Base-by-base conservation (phyloP, 2,888 invertebrate genomes). In the Ernsta delagoae region DNA sequence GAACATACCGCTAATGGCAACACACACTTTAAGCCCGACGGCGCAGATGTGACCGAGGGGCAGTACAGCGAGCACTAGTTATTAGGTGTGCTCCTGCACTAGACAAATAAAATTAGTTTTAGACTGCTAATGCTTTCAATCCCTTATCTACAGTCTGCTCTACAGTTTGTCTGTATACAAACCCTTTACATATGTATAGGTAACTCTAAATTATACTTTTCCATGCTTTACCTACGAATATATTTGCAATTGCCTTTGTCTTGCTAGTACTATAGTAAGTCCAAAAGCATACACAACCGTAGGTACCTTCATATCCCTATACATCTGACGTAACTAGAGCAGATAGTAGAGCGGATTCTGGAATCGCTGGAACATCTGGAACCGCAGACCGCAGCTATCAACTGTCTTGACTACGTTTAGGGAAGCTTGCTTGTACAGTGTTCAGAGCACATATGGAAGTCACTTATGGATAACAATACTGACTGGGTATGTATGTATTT, bases 1-100 rank as follows among this genome's bases (percentile, higher is more conserved):
- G 34, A n/a, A n/a, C n/a, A 31, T n/a, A 36, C 36, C 56, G 36
- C 57, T 57, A 57, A 57, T 57, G 57, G 57, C 34, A 57, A n/a
- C 36, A 57, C 57, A 36, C 12, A 57, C 57, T 57, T 12, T 12
- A 7, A 12, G 9, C 57, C 34, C n/a, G 34, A n/a, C 36, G 5
- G 36, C 57, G 9, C 57, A 57, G 57, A 36, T 57, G 57, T 36
- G 57, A 1, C 57, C 36, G 12, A 57, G 57, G 36, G 57, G n/a
- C 50, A 50, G 50, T 50, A 7, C 8, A n/a, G 50, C 16, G 16
- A 50, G 8, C 0, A 16, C 34, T 36, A 57, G 57, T 57, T 36
- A 57, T 36, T 36, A 12, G 34, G 36, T 57, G 34, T 57, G 12
- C 0, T 50, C 16, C 12, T 50, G 16, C 50, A 48, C 16, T 50